phyloP scores from a whole-genome alignment of 2,113 vertebrate genomes.

The Thermophis baileyi region DNA sequence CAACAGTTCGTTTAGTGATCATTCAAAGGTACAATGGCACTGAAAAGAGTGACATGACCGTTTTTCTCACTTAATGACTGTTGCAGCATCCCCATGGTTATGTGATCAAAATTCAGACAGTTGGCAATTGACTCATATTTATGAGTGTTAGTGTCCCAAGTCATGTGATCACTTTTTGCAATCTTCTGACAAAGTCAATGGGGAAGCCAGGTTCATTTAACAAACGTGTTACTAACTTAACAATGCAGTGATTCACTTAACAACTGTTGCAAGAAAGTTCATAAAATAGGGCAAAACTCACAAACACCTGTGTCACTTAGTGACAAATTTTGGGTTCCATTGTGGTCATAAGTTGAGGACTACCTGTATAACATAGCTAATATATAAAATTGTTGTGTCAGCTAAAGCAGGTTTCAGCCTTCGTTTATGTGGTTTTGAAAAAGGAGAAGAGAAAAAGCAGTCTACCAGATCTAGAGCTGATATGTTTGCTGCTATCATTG shows the following conservation, averaged over 20 bases:
- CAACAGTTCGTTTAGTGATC: not conserved
- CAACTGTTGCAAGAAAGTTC: not conserved
- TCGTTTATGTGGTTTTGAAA: not conserved
- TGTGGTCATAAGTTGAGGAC: not conserved
- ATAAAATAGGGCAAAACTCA: not conserved
- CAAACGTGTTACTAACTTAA: not conserved
- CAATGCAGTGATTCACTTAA: too few species aligned
- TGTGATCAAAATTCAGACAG: not conserved
- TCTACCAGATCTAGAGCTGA: not conserved
- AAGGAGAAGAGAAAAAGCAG: not conserved
- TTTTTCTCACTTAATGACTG: not conserved
- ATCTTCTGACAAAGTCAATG: not conserved
- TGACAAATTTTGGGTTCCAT: not conserved
- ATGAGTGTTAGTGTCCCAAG: not conserved
- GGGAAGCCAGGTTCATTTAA: not conserved
- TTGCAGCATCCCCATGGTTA: not conserved
- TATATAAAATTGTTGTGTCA: not conserved
- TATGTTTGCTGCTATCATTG: not conserved
- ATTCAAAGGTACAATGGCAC: not conserved
- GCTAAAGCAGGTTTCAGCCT: not conserved
- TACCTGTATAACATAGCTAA: not conserved
- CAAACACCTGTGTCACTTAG: not conserved
- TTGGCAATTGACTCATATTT: not conserved
- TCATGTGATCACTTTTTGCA: not conserved
- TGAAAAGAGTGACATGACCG: not conserved